These are phyloP conservation scores for Phylloscopus collybita DNA, from an alignment of 2,797 vertebrate species.

Conservation along the genomic window DNA sequence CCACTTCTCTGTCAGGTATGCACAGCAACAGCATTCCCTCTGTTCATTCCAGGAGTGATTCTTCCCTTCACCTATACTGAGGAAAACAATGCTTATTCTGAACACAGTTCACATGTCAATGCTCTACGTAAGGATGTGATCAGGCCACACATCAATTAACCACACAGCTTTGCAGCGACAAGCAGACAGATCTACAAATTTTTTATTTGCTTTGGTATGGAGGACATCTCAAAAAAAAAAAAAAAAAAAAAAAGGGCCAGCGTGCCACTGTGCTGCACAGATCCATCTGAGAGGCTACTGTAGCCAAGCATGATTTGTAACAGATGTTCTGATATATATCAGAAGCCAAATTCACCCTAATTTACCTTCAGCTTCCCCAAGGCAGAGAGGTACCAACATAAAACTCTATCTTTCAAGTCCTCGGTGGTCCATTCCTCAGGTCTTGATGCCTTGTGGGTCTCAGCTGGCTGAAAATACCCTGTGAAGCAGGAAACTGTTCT, in stretches of 20 bases:
- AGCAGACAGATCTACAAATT: not conserved
- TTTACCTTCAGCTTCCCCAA: not conserved
- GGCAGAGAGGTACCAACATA: not conserved
- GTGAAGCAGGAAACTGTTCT: not conserved
- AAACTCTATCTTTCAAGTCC: not conserved
- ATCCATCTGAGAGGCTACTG: not conserved
- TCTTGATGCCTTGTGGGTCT: not conserved
- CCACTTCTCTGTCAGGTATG: not conserved
- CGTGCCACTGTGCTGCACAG: not conserved
- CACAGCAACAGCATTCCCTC: not conserved
- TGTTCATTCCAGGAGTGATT: not conserved
- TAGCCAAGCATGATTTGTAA: not conserved
- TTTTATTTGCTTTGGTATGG: not conserved
- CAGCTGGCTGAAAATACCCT: not conserved
- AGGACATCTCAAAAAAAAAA: not conserved
- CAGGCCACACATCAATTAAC: not conserved
- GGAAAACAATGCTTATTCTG: not conserved
- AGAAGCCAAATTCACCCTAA: not conserved
- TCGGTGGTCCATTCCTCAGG: not conserved
- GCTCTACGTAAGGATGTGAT: not conserved
- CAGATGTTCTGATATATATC: not conserved
- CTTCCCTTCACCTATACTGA: not conserved
- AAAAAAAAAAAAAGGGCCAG: not conserved
- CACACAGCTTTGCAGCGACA: fast-evolving
- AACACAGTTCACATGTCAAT: not conserved